phyloP scores from a whole-genome alignment of 1,140 invertebrate genomes.

The Thaumetopoea pityocampa region DNA sequence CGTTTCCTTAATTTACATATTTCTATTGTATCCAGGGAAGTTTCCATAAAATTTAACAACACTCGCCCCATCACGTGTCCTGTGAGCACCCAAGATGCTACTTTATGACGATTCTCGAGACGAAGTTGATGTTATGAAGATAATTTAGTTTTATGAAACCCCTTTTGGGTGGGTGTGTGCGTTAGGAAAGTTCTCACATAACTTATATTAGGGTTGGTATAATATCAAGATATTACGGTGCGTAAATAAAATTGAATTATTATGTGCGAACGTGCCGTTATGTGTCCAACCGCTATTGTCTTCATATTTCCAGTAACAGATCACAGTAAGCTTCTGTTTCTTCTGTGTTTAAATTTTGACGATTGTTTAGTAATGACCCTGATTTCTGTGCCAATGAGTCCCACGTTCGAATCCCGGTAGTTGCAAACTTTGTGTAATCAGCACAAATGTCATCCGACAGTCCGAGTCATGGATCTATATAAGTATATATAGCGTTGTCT shows the following conservation, averaged over 20 bases:
- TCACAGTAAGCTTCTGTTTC: too few relatives aligned
- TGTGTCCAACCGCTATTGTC: too few relatives aligned
- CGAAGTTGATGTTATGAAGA: constrained; percentile 65
- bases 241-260: constrained; percentile 4
- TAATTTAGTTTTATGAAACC: constrained; percentile 72
- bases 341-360: too few relatives aligned
- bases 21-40: constrained; percentile 48
- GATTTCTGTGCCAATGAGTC: too few relatives aligned
- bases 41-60: constrained; percentile 68
- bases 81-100: constrained; percentile 56
- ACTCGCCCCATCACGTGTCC: constrained; percentile 51
- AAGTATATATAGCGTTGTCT: too few relatives aligned
- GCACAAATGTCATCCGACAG: too few relatives aligned
- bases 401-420: too few relatives aligned
- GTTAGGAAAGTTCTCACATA: constrained; percentile 57
- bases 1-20: constrained; percentile 55
- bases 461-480: too few relatives aligned
- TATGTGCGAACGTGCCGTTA: neutral
- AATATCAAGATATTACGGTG: constrained; percentile 10
- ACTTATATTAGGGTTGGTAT: constrained; percentile 32
- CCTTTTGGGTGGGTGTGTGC: constrained; percentile 66
- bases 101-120: constrained; percentile 64
- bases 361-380: too few relatives aligned
- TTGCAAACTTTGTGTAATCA: too few relatives aligned
- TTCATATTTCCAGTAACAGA: too few relatives aligned